Evolutionary conservation across 2,113 vertebrate genomes (phyloP), one percentile per base, ranked within the genome.

Genomic region (Nestor notabilis): DNA sequence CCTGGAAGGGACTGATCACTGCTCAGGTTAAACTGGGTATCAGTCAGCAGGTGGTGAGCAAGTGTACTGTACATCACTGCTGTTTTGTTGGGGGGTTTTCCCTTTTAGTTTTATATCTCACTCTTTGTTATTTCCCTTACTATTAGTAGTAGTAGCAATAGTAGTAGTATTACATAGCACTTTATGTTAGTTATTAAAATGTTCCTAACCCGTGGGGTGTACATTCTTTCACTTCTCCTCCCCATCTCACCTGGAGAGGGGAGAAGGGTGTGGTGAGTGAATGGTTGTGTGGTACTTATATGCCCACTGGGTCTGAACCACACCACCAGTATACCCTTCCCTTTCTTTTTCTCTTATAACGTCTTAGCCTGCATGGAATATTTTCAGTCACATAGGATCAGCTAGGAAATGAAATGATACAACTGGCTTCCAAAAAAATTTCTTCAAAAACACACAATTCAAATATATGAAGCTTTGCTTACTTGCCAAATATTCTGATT

Each of bases 81-180:
- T n/a, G 13, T 29, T 52, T 52, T 52, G 27, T 14, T 58, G 20
- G 4, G 13, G 0, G 0, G 14, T n/a, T n/a, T 35, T n/a, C 56
- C 20, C 13, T 58, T 58, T n/a, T 58, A 23, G 55, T 58, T 58
- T 58, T 23, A 23, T 58, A 58, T n/a, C 33, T 55, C 29, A 23
- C 33, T 55, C 29, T n/a, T 56, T 56, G 56, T n/a, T 35, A 23
- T n/a, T 58, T 58, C 33, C 56, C 33, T n/a, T 58, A 24, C 9
- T n/a, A 23, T 14, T 35, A n/a, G 23, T n/a, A 21, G 4, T 58
- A n/a, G 21, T 58, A 58, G 33, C 15, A 58, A 23, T 58, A 58
- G 31, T 56, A n/a, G 19, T 13, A 56, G 13, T 24, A 35, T n/a
- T 23, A 35, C 15, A 58, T 35, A 58, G 33, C 23, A 10, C 56